phyloP scores from a whole-genome alignment of 2,797 vertebrate genomes.

The Falco biarmicus region DNA sequence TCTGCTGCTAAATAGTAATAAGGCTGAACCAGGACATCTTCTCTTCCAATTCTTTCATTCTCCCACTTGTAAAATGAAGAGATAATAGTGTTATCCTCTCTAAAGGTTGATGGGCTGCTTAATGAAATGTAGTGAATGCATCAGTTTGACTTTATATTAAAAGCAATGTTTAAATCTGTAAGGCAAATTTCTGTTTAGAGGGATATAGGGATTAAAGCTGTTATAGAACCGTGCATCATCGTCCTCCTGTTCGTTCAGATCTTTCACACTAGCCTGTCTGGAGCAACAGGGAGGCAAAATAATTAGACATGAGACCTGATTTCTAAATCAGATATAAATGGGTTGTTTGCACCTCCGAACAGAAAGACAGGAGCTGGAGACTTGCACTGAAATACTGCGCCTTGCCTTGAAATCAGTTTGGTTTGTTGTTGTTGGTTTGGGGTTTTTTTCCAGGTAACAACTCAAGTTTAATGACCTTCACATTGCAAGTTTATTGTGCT shows the following conservation, averaged over 20 bases:
- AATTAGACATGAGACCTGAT: background rate
- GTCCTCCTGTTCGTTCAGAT: background rate
- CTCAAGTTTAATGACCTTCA: background rate
- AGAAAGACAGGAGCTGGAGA: background rate
- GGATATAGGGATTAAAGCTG: background rate
- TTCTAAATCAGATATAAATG: background rate
- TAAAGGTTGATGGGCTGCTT: background rate
- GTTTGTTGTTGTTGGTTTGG: too few species aligned
- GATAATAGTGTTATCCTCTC: background rate
- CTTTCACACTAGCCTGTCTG: background rate
- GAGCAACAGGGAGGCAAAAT: background rate
- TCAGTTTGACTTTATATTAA: background rate
- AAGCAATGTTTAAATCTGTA: background rate
- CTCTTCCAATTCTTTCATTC: background rate
- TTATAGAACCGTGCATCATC: background rate
- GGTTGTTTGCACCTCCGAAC: background rate
- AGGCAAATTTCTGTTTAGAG: background rate
- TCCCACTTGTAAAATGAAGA: background rate
- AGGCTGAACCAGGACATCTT: background rate
- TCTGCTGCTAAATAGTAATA: background rate
- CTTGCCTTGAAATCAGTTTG: background rate
- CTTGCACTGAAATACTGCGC: background rate
- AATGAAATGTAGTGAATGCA: background rate
- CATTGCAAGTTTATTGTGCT: background rate
- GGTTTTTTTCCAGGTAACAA: background rate